A percentile compares a stretch with the other conserved stretches of the same genome.
Conservation (phyloP, 1,140 invertebrate species). For the Plutomurus gul region DNA sequence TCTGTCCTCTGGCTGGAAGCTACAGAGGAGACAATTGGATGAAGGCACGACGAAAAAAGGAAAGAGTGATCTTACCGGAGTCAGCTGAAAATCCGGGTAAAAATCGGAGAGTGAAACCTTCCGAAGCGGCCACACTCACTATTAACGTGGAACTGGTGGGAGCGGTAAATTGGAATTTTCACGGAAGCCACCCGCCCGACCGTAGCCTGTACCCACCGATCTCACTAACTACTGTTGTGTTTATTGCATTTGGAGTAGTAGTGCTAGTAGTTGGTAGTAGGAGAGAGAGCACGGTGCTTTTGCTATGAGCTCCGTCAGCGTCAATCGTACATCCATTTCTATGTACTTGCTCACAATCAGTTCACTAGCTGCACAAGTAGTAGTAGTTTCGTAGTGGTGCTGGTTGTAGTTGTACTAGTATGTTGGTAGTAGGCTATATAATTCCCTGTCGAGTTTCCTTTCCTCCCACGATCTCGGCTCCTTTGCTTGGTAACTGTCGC, state of each 20-base stretch:
- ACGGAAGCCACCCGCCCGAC: constrained; percentile 3
- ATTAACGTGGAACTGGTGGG: constrained; percentile 5
- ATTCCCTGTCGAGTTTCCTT: neutral
- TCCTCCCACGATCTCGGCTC: neutral
- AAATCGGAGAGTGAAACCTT: constrained; percentile 7
- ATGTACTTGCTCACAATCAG: neutral
- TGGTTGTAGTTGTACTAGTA: too few relatives aligned
- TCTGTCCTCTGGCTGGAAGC: too few relatives aligned
- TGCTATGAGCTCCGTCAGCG: neutral
- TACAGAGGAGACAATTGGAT: too few relatives aligned
- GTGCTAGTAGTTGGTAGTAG: too few relatives aligned
- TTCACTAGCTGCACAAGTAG: too few relatives aligned
- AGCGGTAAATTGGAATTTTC: constrained; percentile 15
- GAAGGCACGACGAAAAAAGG: too few relatives aligned
- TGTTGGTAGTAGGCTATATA: neutral
- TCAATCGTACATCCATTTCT: neutral
- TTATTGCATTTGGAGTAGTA: too few relatives aligned
- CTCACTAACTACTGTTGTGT: neutral
- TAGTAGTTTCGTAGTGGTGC: too few relatives aligned
- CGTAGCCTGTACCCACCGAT: neutral
- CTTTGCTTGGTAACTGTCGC: neutral
- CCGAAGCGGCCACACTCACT: constrained; percentile 1
- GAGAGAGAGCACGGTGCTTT: neutral
- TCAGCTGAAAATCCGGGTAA: neutral
- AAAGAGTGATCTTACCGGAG: neutral